A percentile compares a stretch with the other conserved stretches of the same genome.
Evolutionary conservation across 2,888 invertebrate species (phyloP).

Genomic region (Euphydryas editha): DNA sequence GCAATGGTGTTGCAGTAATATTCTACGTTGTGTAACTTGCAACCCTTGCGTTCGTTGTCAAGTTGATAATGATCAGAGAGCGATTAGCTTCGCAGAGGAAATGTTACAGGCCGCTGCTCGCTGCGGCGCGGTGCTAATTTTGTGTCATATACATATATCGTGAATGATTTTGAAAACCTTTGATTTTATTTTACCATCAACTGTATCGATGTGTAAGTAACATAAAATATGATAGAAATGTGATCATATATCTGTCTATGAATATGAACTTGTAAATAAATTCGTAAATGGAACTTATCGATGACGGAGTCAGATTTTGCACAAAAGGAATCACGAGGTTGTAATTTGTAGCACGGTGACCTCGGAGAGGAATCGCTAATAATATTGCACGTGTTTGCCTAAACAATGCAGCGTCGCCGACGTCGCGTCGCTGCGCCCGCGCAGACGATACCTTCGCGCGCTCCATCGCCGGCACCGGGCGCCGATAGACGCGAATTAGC

Average conservation of each 20-base stretch:
- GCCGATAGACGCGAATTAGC: neutral
- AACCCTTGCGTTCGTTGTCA: too few relatives aligned
- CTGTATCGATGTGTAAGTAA: too few relatives aligned
- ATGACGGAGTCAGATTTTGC: too few relatives aligned
- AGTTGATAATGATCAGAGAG: constrained; percentile 3
- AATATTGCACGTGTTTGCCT: too few relatives aligned
- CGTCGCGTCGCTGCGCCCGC: constrained; percentile 8
- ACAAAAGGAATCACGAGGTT: too few relatives aligned
- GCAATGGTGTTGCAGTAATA: neutral
- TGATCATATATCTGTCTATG: too few relatives aligned
- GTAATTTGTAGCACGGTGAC: too few relatives aligned
- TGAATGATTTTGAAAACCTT: neutral
- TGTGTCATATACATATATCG: neutral
- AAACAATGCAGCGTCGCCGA: neutral
- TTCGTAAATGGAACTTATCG: too few relatives aligned
- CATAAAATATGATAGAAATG: too few relatives aligned
- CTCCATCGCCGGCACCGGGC: neutral
- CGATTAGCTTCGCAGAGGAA: constrained; percentile 2
- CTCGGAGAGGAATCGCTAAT: too few relatives aligned
- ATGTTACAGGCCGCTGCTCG: neutral
- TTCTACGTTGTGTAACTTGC: neutral
- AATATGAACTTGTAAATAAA: too few relatives aligned
- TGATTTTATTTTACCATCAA: neutral
- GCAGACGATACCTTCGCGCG: neutral
- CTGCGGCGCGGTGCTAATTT: neutral